Conservation (phyloP, 1,140 invertebrate genomes). For the Centruroides vittatus region DNA sequence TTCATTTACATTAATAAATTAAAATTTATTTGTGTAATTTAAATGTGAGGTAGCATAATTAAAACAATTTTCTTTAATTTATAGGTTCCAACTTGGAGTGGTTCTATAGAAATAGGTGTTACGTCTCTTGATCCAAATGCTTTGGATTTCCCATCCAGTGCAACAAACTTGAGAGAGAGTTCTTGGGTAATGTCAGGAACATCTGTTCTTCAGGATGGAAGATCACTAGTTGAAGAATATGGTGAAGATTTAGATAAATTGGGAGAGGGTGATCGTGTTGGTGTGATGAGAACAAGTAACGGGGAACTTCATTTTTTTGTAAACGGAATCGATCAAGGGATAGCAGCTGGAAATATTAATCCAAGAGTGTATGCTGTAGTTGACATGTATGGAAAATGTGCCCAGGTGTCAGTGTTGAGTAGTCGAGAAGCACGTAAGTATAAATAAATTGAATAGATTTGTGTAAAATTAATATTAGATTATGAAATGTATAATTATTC, state of each 20-base stretch:
- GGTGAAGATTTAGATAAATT: constrained; percentile 65
- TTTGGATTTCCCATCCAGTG: constrained; percentile 64
- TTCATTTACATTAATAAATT: too few relatives aligned
- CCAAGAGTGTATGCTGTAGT: constrained; percentile 53
- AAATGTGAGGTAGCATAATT: too few relatives aligned
- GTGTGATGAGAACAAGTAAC: constrained; percentile 63
- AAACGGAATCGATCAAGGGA: constrained; percentile 73
- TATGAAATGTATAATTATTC: not conserved
- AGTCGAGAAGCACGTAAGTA: constrained; percentile 1
- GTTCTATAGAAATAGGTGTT: constrained; percentile 81
- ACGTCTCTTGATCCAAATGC: constrained; percentile 66
- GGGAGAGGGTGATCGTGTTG: constrained; percentile 67
- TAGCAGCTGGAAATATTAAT: constrained; percentile 51
- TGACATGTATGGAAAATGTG: constrained; percentile 84
- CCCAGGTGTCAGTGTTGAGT: constrained; percentile 50
- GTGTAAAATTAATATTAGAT: not conserved
- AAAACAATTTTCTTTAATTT: constrained; percentile 1
- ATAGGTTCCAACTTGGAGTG: constrained; percentile 68
- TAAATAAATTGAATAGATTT: not conserved
- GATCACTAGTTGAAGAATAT: constrained; percentile 62
- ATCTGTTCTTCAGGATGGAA: constrained; percentile 67
- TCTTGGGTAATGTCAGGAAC: constrained; percentile 83
- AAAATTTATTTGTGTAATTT: too few relatives aligned
- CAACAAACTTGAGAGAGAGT: constrained; percentile 62
- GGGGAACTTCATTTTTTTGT: constrained; percentile 76